phyloP scores from a whole-genome alignment of 2,113 vertebrate genomes.

The Xiphophorus hellerii region DNA sequence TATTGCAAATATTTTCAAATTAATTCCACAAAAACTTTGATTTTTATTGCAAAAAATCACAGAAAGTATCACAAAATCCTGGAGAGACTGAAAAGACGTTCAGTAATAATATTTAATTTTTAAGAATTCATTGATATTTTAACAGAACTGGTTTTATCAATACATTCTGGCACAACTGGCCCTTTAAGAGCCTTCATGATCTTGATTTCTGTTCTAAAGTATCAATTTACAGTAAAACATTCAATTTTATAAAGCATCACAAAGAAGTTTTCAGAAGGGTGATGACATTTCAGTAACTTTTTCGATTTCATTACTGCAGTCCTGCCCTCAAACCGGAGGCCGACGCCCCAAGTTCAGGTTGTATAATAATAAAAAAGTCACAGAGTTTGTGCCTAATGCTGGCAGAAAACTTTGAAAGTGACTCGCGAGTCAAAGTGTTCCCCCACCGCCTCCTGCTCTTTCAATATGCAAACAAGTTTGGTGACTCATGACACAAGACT shows the following conservation, averaged over 20 bases:
- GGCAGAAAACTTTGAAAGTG: slow-evolving; percentile 57
- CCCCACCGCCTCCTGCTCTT: slow-evolving; percentile 21
- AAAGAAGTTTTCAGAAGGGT: neutral
- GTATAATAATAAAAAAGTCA: neutral
- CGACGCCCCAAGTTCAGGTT: slow-evolving; percentile 18
- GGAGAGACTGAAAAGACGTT: no score
- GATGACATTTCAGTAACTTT: neutral
- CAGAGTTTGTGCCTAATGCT: slow-evolving; percentile 12
- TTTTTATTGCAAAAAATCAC: no score
- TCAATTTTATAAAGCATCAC: neutral
- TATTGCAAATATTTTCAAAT: no score
- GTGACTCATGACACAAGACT: slow-evolving; percentile 1
- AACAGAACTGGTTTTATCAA: no score
- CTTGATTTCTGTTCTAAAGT: neutral
- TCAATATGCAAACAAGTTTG: slow-evolving; percentile 4
- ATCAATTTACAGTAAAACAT: neutral
- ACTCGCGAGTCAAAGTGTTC: slow-evolving; percentile 23
- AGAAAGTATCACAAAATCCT: no score
- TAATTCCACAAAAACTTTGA: no score
- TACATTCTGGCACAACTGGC: no score
- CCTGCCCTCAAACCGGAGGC: slow-evolving; percentile 45
- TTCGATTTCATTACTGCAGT: slow-evolving; percentile 25
- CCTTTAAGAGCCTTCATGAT: no score
- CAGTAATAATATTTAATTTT: no score
- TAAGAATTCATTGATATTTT: no score